phyloP scores from a whole-genome alignment of 64 coral and sea anemone genomes.

The Anthopleura sola region DNA sequence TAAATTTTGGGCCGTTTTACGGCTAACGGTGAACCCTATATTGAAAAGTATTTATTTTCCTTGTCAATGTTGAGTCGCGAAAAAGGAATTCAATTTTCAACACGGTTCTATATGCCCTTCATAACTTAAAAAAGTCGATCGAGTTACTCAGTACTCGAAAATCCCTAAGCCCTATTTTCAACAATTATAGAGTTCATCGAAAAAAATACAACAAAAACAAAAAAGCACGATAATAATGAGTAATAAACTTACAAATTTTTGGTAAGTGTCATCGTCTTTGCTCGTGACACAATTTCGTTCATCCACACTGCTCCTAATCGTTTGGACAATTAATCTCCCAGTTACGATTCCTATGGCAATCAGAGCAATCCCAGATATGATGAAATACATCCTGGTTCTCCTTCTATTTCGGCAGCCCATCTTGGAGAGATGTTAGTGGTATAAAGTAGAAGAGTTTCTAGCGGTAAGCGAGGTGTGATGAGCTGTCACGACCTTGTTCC shows the following conservation, averaged over 20 bases:
- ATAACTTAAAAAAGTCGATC: too few species aligned
- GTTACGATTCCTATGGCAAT: conserved; percentile 23
- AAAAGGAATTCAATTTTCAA: too few species aligned
- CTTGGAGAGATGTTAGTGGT: not conserved
- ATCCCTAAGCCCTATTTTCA: too few species aligned
- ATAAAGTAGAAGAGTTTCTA: not conserved
- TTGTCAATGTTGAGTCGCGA: too few species aligned
- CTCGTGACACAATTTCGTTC: conserved; percentile 28
- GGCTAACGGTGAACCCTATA: too few species aligned
- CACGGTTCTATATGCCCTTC: too few species aligned
- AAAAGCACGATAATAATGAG: not conserved
- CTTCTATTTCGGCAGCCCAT: conserved; percentile 17
- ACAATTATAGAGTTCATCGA: too few species aligned
- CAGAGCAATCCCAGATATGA: conserved; percentile 18
- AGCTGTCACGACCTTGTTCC: not conserved
- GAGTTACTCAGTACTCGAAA: too few species aligned
- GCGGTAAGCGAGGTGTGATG: not conserved
- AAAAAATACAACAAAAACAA: not conserved
- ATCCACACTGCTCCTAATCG: not conserved
- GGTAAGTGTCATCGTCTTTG: conserved; percentile 20
- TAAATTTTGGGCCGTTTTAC: too few species aligned
- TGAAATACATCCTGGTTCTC: not conserved
- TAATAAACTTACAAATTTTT: conserved; percentile 37
- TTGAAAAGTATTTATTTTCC: too few species aligned
- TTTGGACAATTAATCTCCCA: conserved; percentile 2